A percentile compares a stretch with the other conserved stretches of the same genome.
Conservation (phyloP, 2,888 invertebrate genomes). For the Arctia plantaginis region DNA sequence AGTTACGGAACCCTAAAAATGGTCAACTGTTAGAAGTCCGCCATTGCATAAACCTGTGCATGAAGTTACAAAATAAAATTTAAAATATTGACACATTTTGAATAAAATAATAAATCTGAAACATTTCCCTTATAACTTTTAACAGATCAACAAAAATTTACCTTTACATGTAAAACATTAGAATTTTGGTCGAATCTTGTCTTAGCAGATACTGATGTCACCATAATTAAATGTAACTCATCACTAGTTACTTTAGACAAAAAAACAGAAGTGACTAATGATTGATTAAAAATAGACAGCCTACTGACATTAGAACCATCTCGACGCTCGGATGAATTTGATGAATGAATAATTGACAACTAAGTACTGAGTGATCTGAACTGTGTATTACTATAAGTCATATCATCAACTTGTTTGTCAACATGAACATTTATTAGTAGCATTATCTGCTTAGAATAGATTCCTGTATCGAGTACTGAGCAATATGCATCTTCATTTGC, state of each 20-base stretch:
- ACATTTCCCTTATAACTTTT: too few species aligned
- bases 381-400: slow-evolving; percentile 17
- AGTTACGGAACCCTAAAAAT: too few species aligned
- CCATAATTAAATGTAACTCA: not conserved
- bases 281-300: slow-evolving; percentile 2
- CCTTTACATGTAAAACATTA: too few species aligned
- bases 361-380: slow-evolving; percentile 16
- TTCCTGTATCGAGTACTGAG: not conserved
- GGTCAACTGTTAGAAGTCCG: too few species aligned
- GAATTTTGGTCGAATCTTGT: too few species aligned
- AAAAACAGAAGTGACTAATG: not conserved
- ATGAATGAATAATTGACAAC: slow-evolving; percentile 11
- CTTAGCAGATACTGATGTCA: not conserved
- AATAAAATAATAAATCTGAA: too few species aligned
- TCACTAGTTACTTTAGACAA: not conserved
- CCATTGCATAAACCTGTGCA: too few species aligned
- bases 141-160: too few species aligned
- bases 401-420: slow-evolving; percentile 24
- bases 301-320: slow-evolving; percentile 9
- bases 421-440: slow-evolving; percentile 10
- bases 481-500: not conserved
- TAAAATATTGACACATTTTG: too few species aligned
- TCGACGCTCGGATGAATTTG: slow-evolving; percentile 5
- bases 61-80: too few species aligned
- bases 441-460: not conserved